Conservation (phyloP, 2,888 invertebrate species). For the Nymphalis polychloros region DNA sequence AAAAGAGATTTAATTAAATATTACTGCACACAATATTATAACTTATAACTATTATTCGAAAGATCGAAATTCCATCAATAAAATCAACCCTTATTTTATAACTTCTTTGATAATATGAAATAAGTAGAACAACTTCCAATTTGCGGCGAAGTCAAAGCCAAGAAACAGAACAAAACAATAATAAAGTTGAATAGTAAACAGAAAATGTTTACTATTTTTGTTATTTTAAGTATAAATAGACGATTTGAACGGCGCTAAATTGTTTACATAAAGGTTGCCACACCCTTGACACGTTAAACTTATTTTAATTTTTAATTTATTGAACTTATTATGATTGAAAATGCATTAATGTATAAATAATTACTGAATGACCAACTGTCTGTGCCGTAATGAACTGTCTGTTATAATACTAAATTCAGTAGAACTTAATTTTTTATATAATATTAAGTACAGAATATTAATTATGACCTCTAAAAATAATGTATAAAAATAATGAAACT, state of each 20-base stretch:
- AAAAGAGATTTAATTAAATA: not conserved
- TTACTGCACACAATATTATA: not conserved
- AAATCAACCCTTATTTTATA: constrained; percentile 9
- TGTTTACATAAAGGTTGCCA: constrained; percentile 29
- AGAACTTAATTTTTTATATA: no score
- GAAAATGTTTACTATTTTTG: constrained; percentile 61
- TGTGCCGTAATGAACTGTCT: no score
- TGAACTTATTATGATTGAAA: not conserved
- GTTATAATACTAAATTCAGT: no score
- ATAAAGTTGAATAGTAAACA: constrained; percentile 52
- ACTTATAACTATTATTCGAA: not conserved
- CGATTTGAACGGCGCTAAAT: constrained; percentile 32
- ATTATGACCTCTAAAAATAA: no score
- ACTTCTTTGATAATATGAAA: constrained; percentile 32
- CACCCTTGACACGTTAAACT: not conserved
- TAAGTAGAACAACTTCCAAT: constrained; percentile 29
- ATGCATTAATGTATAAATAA: not conserved
- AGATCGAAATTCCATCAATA: not conserved
- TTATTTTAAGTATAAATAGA: constrained; percentile 44
- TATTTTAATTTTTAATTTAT: not conserved
- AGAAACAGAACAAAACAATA: constrained; percentile 37
- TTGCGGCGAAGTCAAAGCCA: constrained; percentile 41
- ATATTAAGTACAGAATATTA: no score
- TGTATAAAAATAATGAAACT: no score
- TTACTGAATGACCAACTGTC: no score